Percentiles rank a stretch among this genome's conserved stretches.
Evolutionary conservation across 2,888 invertebrate genomes (phyloP).

Genomic region (Sminthurides aquaticus): DNA sequence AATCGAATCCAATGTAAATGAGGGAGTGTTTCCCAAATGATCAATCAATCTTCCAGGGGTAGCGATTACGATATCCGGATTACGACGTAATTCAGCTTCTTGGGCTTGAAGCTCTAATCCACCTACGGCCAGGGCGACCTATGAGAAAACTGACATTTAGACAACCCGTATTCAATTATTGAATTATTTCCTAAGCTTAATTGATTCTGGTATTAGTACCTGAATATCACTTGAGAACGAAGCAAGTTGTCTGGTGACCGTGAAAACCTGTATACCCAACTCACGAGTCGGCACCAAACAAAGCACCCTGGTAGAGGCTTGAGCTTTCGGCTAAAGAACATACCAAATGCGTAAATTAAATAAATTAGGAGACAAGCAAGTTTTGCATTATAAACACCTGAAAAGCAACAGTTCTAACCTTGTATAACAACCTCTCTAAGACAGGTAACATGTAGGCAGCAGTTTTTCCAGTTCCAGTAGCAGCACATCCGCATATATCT

Average conservation of each 20-base stretch:
- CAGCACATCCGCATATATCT: slow-evolving; percentile 97
- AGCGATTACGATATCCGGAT: slow-evolving; percentile 94
- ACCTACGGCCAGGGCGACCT: slow-evolving; percentile 76
- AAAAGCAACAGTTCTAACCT: slow-evolving; percentile 53
- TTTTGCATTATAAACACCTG: neutral
- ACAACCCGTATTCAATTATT: neutral
- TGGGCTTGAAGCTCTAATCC: slow-evolving; percentile 74
- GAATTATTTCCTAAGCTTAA: neutral
- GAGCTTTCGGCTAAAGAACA: slow-evolving; percentile 35
- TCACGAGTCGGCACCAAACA: slow-evolving; percentile 95
- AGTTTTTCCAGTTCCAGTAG: slow-evolving; percentile 96
- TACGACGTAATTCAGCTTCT: slow-evolving; percentile 73
- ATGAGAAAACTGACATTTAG: slow-evolving; percentile 43
- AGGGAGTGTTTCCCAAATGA: slow-evolving; percentile 90
- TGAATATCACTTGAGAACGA: slow-evolving; percentile 64
- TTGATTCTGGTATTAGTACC: slow-evolving; percentile 20
- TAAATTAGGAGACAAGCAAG: neutral
- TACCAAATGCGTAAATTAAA: neutral
- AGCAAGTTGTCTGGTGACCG: slow-evolving; percentile 81
- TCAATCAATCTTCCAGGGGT: slow-evolving; percentile 97
- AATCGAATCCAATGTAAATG: slow-evolving; percentile 78
- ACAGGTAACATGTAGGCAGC: slow-evolving; percentile 98
- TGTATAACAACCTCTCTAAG: slow-evolving; percentile 81
- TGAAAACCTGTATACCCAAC: slow-evolving; percentile 93
- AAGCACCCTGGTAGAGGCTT: slow-evolving; percentile 67